A percentile compares a stretch with the other conserved stretches of the same genome.
phyloP scores from a whole-genome alignment of 2,888 invertebrate genomes.

The Girardia tigrina region DNA sequence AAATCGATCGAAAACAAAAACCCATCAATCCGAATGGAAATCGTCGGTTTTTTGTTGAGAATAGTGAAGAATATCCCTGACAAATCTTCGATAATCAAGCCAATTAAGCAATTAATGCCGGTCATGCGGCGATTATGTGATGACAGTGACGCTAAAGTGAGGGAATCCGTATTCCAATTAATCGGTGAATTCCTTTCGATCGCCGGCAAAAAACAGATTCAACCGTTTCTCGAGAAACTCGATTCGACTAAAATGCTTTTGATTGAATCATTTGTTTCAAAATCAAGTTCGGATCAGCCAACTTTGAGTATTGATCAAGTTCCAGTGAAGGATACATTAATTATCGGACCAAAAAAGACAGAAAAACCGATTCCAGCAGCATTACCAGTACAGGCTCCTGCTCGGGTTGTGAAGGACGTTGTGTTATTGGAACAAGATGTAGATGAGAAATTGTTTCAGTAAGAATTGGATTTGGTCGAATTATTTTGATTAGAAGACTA shows the following conservation, averaged over 20 bases:
- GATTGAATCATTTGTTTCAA: background rate
- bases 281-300: background rate
- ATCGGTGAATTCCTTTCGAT: constrained; percentile 82
- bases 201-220: constrained; percentile 81
- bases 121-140: constrained; percentile 59
- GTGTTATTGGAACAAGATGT: background rate
- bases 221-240: constrained; percentile 70
- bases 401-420: background rate
- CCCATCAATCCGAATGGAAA: constrained; percentile 51
- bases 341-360: background rate
- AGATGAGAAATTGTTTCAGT: background rate
- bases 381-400: too few relatives aligned
- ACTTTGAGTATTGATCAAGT: background rate
- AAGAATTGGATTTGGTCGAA: background rate
- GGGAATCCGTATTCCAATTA: constrained; percentile 81
- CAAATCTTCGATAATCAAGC: constrained; percentile 66
- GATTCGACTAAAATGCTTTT: constrained; percentile 55
- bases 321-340: too few relatives aligned
- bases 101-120: constrained; percentile 68
- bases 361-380: background rate
- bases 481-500: too few relatives aligned
- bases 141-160: constrained; percentile 67
- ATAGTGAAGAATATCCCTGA: constrained; percentile 69
- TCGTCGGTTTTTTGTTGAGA: constrained; percentile 65
- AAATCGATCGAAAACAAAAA: constrained; percentile 62